Evolutionary conservation across 2,113 vertebrate genomes (phyloP), one percentile per base, ranked within the genome.

Genomic region (Scopus umbretta): DNA sequence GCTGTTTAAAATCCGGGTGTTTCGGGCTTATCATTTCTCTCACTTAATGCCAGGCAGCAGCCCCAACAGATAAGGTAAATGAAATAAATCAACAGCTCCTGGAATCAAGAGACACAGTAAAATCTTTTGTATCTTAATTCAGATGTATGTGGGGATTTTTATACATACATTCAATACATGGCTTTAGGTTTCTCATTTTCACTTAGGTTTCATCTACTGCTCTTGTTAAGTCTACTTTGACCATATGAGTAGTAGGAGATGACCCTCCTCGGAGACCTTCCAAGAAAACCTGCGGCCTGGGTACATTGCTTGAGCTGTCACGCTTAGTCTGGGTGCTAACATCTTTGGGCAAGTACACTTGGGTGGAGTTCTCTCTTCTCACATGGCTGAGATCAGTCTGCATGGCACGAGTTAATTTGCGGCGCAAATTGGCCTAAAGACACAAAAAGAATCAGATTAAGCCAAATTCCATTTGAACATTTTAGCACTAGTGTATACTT

Each of bases 361-460:
- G 99, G 40, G 98, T 98, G 88, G 4, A 76, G 61, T 98, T 99
- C 11, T 99, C 98, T 95, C 99, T 98, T 94, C 98, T 99, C 99
- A 99, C 98, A 76, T 99, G 98, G 96, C 99, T 99, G 91, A 98
- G 95, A 42, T 99, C 90, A 11, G 99, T 99, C 96, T 99, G 99
- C 59, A 97, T 72, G 1, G 98, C 98, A 14, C 95, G 98, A 8
- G 99, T 99, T 47, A 98, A 94, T 96, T 97, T 99, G 84, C 93
- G 97, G 20, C 96, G 98, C 80, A 99, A 93, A 95, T 99, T 98
- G 49, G 99, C 99, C 99, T 99, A 56, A 62, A 78, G 34, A 94
- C 52, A 87, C 85, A 91, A 55, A 53, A 68, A 96, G 8, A 30
- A 92, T 29, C 61, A 19, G 42, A 80, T 75, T 43, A 88, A 63